Base-by-base conservation (phyloP, 2,113 vertebrate genomes). In the Bombycilla garrulus region DNA sequence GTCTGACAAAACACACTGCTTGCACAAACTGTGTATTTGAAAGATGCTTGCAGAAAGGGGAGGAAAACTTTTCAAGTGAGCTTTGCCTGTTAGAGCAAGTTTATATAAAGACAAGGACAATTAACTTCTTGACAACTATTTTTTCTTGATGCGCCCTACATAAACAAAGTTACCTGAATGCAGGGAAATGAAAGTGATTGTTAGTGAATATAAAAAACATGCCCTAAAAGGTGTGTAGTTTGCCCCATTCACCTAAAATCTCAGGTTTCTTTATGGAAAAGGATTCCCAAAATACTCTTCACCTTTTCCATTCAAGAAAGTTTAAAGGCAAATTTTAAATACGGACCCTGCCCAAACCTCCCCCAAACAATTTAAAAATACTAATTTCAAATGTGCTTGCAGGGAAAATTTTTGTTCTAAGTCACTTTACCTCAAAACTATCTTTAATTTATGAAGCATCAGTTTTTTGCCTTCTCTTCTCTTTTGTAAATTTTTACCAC, bases 71-170 rank as follows among this genome's bases (percentile, higher is more conserved):
- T 93, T 83, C 53, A 64, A 76, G 51, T 51, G 12, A 81, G 15
- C 50, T 82, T 60, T 66, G 79, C 76, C 47, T 93, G 85, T 90
- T 93, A 70, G 54, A 82, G 71, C 47, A 91, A 70, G 74, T 93
- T 90, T 88, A 51, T 90, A 45, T 50, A 62, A 91, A 83, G 62
- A 31, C 48, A 65, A 53, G 64, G 12, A 60, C 51, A 90, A 81
- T 85, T 88, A 86, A 38, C 35, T 70, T 88, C 66, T 66, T 94
- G 90, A 76, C 71, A 91, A 61, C 65, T 81, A 40, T 28, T 69
- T 92, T 84, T 84, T 60, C 53, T 56, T 44, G 1, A 6, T 53
- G 28, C 67, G n/a, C 42, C 19, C 36, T 79, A 16, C 29, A 12
- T 79, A 85, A 92, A 92, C 18, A 61, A 85, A 28, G 24, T 62